Evolutionary conservation across 2,797 vertebrate genomes (phyloP).

Genomic region (Leptatherina wallacei): DNA sequence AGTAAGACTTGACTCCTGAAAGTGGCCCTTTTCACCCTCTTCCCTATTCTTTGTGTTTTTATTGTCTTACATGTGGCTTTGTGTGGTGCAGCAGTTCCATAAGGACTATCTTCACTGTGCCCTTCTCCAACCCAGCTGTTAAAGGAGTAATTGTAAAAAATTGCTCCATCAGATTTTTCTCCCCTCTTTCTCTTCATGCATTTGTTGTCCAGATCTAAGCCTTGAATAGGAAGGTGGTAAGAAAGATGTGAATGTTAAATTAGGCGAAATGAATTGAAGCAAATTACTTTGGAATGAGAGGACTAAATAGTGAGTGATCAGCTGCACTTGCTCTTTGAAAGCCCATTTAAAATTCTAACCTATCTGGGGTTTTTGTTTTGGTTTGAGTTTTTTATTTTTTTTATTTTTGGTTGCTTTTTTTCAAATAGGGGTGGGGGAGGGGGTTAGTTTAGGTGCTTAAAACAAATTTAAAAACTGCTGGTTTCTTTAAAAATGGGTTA

Average conservation of each 20-base stretch:
- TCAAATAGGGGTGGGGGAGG: no score
- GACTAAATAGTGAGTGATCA: constrained; percentile 92
- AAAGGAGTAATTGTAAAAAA: constrained; percentile 95
- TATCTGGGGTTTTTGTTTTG: constrained; percentile 9
- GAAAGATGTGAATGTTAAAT: constrained; percentile 94
- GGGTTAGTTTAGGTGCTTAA: constrained; percentile 13
- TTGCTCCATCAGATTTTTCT: constrained; percentile 85
- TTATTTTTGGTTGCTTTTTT: background rate
- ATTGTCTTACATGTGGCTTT: constrained; percentile 87
- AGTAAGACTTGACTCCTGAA: constrained; percentile 86
- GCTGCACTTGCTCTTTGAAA: constrained; percentile 86
- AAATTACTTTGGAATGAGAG: constrained; percentile 96
- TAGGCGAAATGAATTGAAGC: constrained; percentile 95
- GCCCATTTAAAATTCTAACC: constrained; percentile 53
- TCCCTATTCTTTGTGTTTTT: constrained; percentile 75
- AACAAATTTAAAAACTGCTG: constrained; percentile 19
- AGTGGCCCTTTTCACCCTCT: constrained; percentile 62
- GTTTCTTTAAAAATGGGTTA: constrained; percentile 18
- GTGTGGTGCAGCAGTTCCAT: constrained; percentile 87
- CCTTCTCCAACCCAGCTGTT: constrained; percentile 91
- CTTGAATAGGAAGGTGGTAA: constrained; percentile 93
- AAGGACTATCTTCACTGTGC: constrained; percentile 90
- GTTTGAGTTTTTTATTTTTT: background rate
- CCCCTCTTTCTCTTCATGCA: constrained; percentile 89
- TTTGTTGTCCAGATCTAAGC: constrained; percentile 88